phyloP scores from a whole-genome alignment of 2,797 vertebrate genomes.

The Diplodus puntazzo region DNA sequence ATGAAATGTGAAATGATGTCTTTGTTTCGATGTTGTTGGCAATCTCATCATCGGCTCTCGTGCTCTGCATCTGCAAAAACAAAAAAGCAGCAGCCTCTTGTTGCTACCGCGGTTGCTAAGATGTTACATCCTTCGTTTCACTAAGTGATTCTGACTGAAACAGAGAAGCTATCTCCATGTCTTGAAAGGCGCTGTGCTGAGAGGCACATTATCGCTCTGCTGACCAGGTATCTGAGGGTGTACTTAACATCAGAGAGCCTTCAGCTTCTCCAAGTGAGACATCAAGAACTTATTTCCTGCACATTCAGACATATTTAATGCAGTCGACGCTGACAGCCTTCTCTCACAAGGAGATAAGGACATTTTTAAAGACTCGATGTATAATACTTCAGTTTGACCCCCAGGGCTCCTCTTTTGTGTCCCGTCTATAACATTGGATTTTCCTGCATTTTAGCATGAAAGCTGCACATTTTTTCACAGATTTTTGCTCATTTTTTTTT shows the following conservation, averaged over 20 bases:
- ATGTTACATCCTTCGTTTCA: slow-evolving; percentile 14
- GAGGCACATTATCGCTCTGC: slow-evolving; percentile 33
- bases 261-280: slow-evolving; percentile 35
- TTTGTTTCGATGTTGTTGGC: background rate
- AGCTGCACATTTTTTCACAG: background rate
- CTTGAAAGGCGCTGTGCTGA: slow-evolving; percentile 44
- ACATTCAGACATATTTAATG: slow-evolving; percentile 46
- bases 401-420: background rate
- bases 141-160: slow-evolving; percentile 15
- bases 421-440: background rate
- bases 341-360: background rate
- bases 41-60: slow-evolving; percentile 2
- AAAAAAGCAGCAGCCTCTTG: background rate
- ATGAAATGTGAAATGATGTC: slow-evolving; percentile 6
- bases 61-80: slow-evolving; percentile 1
- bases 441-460: background rate
- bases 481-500: background rate
- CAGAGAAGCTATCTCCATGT: slow-evolving; percentile 28
- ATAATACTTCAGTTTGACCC: background rate
- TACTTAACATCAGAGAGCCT: slow-evolving; percentile 35
- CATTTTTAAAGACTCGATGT: background rate
- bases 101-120: background rate
- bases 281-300: slow-evolving; percentile 42
- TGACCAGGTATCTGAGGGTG: slow-evolving; percentile 39
- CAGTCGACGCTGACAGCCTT: slow-evolving; percentile 11